Conservation (phyloP, 2,888 invertebrate species). For the Unio pictorum region DNA sequence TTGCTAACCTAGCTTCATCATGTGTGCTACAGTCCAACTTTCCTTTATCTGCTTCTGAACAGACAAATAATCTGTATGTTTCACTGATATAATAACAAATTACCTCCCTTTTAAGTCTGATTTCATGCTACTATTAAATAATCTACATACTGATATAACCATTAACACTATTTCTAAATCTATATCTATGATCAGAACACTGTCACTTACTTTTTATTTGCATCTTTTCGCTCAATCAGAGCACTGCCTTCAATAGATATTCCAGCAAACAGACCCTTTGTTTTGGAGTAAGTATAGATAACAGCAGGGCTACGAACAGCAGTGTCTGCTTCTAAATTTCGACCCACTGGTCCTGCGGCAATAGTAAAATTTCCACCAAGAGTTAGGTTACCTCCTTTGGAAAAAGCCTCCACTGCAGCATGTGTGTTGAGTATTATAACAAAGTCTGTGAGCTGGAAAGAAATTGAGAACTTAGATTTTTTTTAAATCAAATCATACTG, state of each 20-base stretch:
- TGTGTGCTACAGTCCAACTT: too few species aligned
- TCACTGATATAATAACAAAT: too few species aligned
- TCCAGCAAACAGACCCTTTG: constrained; percentile 67
- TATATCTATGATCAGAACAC: neutral
- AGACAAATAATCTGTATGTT: too few species aligned
- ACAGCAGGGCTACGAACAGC: constrained; percentile 64
- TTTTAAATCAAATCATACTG: too few species aligned
- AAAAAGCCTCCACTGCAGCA: constrained; percentile 66
- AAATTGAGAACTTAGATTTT: neutral
- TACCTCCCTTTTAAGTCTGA: too few species aligned
- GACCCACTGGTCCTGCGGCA: constrained; percentile 67
- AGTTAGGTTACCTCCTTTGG: constrained; percentile 68
- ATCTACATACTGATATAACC: too few species aligned
- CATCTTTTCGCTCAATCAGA: constrained; percentile 67
- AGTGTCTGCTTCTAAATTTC: constrained; percentile 63
- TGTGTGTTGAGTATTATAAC: constrained; percentile 65
- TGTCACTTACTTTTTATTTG: constrained; percentile 63
- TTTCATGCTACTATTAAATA: too few species aligned
- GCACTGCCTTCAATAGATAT: constrained; percentile 69
- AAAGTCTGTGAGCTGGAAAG: constrained; percentile 65
- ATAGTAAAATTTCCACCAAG: constrained; percentile 68
- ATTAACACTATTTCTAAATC: too few species aligned
- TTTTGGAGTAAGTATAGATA: constrained; percentile 68
- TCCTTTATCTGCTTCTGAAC: too few species aligned
- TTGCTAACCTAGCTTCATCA: too few species aligned